Evolutionary conservation across 2,797 vertebrate genomes (phyloP).

Genomic region (Hylomyscus alleni): DNA sequence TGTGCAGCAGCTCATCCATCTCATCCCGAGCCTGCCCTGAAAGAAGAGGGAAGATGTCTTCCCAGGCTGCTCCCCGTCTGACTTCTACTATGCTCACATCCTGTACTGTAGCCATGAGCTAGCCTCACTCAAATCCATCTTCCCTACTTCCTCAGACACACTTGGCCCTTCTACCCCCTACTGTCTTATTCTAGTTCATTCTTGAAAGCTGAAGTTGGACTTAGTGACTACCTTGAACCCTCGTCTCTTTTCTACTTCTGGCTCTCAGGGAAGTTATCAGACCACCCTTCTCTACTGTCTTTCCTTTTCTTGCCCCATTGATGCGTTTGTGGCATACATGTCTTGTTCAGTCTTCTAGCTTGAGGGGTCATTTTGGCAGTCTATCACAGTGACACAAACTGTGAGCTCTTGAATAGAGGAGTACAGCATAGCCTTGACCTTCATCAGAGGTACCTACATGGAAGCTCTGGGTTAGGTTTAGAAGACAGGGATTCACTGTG

Average conservation of each 20-base stretch:
- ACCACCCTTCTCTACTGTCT: fast-evolving
- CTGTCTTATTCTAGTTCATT: neutral
- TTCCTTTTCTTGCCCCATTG: neutral
- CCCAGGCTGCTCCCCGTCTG: neutral
- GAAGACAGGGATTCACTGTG: neutral
- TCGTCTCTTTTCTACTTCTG: neutral
- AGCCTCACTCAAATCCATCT: neutral
- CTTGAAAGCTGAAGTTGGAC: neutral
- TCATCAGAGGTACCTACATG: neutral
- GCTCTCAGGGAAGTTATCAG: neutral
- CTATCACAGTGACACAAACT: neutral
- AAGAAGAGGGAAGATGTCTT: neutral
- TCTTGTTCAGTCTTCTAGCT: neutral
- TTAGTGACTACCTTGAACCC: neutral
- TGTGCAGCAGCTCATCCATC: neutral
- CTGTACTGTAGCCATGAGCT: neutral
- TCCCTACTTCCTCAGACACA: neutral
- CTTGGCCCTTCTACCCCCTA: neutral
- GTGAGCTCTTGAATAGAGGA: neutral
- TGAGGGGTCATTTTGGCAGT: neutral
- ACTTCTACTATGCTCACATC: neutral
- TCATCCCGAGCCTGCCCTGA: neutral
- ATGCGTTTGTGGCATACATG: neutral
- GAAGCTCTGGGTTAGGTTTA: neutral
- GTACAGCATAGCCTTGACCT: neutral